Evolutionary conservation across 1,140 invertebrate species (phyloP).

Genomic region (Bombus impatiens): DNA sequence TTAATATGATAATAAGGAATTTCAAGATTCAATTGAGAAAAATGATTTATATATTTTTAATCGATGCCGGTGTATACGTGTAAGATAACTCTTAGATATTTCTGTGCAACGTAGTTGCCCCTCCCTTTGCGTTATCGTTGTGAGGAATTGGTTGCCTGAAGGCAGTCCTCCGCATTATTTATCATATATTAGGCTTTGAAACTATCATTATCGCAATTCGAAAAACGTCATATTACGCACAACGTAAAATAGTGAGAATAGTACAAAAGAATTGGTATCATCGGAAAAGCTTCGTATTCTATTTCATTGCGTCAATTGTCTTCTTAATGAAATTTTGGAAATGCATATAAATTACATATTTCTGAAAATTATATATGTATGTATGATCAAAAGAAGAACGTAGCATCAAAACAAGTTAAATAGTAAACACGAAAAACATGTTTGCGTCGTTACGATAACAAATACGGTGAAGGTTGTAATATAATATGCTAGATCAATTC

Average conservation of each 20-base stretch:
- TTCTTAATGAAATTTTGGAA: neutral
- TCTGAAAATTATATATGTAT: neutral
- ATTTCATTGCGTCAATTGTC: no score
- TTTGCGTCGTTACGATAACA: neutral
- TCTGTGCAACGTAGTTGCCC: slow-evolving; percentile 24
- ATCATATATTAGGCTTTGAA: neutral
- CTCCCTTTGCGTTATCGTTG: neutral
- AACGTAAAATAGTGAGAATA: neutral
- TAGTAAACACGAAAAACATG: slow-evolving; percentile 15
- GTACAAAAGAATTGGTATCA: neutral
- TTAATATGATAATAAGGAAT: neutral
- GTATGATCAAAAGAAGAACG: neutral
- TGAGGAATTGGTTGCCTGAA: neutral
- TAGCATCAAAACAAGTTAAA: neutral
- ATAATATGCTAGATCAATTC: slow-evolving; percentile 7
- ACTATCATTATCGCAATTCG: neutral
- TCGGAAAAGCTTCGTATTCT: neutral
- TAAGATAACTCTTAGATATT: slow-evolving; percentile 8
- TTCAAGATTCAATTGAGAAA: neutral
- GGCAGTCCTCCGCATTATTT: slow-evolving; percentile 13
- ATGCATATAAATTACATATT: neutral
- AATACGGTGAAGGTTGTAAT: neutral
- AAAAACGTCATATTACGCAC: neutral
- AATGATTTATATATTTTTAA: slow-evolving; percentile 3
- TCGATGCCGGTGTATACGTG: no score